Base-by-base conservation (phyloP, 2,888 invertebrate species). In the Polymixis flavicincta region DNA sequence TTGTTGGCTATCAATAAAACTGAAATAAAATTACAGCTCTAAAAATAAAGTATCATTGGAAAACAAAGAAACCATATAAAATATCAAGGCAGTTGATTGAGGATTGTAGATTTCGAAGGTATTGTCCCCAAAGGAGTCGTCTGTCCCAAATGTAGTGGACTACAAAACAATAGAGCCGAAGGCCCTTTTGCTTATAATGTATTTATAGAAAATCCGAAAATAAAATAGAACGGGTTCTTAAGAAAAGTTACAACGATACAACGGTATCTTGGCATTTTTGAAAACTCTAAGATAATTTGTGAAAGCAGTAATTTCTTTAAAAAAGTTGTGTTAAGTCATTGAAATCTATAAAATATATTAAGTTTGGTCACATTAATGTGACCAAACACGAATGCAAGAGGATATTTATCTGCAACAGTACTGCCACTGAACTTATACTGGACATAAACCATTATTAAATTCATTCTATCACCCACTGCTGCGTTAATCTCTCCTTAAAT, bases 51-150 rank as follows among this genome's bases (percentile, higher is more conserved):
- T 74, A 68, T 70, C 54, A 66, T 65, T 66, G 67, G 55, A 70
- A 60, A 81, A 76, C 67, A 82, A 61, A 78, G 68, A 66, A 80
- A 65, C 48, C 42, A 55, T 70, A 74, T 65, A 78, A 73, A 75
- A 68, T 72, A 74, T 57, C 66, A 60, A 65, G 54, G 50, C 64
- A 65, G 22, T 80, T 71, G 83, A 85, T 85, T 73, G 71, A 72
- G 59, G 22, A 77, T 71, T 71, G 76, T 70, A 72, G 66, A 82
- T 82, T 76, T 83, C 65, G 55, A 52, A 59, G 28, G 42, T 72
- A 73, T 63, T 45, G 68, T 76, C 32, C 85, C 81, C 85, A 14
- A 74, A 78, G 83, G 85, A 72, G 55, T 59, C 37, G 68, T 83
- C 50, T 66, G 68, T 52, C 77, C 71, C 74, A 71, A 71, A 84